phyloP scores from a whole-genome alignment of 1,140 invertebrate genomes.

The Conopomorpha cramerella region DNA sequence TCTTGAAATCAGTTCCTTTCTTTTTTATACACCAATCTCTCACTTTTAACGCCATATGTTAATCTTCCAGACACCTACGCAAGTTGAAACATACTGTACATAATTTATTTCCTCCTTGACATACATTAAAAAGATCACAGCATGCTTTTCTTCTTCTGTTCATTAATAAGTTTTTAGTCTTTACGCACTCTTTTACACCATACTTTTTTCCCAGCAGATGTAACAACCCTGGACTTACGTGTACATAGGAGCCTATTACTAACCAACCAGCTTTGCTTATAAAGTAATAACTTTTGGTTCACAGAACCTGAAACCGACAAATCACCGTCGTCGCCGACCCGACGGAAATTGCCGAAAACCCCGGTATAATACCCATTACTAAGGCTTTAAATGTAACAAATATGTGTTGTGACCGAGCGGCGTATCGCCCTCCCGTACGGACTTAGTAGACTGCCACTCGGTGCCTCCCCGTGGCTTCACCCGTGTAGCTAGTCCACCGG shows the following conservation, averaged over 20 bases:
- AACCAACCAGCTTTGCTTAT: too few species aligned
- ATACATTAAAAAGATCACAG: not conserved
- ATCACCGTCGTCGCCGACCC: conserved; percentile 82
- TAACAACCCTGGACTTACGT: too few species aligned
- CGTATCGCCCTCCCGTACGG: conserved; percentile 29
- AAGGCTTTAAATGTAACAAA: conserved; percentile 51
- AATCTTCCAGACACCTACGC: too few species aligned
- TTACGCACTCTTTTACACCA: not conserved
- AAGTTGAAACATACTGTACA: too few species aligned
- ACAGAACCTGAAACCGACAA: conserved; percentile 78
- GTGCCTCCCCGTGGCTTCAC: too few species aligned
- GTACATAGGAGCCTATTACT: too few species aligned
- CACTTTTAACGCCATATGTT: too few species aligned
- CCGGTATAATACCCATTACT: conserved; percentile 83
- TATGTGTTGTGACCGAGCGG: conserved; percentile 50
- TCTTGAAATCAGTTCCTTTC: too few species aligned
- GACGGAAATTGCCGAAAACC: conserved; percentile 91
- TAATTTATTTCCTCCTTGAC: not conserved
- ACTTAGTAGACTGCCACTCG: conserved; percentile 50
- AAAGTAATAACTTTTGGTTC: conserved; percentile 50
- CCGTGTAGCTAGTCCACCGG: too few species aligned
- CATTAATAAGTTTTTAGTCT: not conserved
- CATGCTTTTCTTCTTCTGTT: not conserved
- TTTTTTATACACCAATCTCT: too few species aligned
- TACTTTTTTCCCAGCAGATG: not conserved